Conservation (phyloP, 2,113 vertebrate genomes). For the Pomatorhinus ruficollis region DNA sequence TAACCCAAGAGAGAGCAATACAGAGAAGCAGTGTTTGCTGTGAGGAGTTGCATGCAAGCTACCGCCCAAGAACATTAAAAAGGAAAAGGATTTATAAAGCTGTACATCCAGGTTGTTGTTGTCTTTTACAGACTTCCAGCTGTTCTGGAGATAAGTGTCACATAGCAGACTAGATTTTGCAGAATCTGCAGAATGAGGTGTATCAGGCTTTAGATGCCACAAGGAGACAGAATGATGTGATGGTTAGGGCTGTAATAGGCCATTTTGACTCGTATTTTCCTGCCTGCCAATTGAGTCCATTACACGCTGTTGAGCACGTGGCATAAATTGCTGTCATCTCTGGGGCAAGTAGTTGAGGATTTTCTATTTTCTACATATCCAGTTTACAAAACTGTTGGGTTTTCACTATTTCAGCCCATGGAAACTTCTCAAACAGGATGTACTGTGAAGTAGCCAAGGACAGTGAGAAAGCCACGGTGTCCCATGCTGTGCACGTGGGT, state of each 20-base stretch:
- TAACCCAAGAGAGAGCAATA: neutral
- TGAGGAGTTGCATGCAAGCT: neutral
- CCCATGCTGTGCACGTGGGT: fast-evolving
- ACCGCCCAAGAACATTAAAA: neutral
- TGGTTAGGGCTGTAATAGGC: neutral
- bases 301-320: fast-evolving
- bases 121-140: neutral
- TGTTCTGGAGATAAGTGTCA: neutral
- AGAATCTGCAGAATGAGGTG: neutral
- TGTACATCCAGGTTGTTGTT: fast-evolving
- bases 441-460: neutral
- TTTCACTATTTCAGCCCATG: neutral
- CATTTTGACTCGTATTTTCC: neutral
- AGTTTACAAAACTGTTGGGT: neutral
- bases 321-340: neutral
- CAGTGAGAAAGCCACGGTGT: neutral
- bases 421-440: neutral
- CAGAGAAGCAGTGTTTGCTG: neutral
- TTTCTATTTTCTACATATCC: neutral
- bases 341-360: neutral
- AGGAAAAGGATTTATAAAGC: neutral
- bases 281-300: neutral
- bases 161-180: neutral
- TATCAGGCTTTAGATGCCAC: neutral
- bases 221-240: neutral